Evolutionary conservation across 2,113 vertebrate genomes (phyloP).

Genomic region (Campylorhamphus procurvoides): DNA sequence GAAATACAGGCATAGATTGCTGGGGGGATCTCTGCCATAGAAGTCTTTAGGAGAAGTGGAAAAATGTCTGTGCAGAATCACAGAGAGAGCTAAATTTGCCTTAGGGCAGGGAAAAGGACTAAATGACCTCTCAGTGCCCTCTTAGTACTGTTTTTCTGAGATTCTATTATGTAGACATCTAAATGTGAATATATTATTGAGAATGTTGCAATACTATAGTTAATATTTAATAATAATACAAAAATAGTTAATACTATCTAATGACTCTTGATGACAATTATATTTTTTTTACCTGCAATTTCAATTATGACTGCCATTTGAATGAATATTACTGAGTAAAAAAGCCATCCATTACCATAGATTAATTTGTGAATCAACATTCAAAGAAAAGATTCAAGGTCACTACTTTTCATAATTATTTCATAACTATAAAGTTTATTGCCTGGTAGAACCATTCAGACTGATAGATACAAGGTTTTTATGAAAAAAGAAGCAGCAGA

Average conservation of each 20-base stretch:
- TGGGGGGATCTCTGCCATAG: background rate
- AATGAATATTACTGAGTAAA: background rate
- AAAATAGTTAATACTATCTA: background rate
- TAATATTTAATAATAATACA: background rate
- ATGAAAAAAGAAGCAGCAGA: background rate
- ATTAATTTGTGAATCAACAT: background rate
- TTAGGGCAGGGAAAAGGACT: background rate
- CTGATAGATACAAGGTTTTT: background rate
- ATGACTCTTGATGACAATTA: background rate
- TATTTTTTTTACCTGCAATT: background rate
- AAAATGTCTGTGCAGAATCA: background rate
- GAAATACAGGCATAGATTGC: background rate
- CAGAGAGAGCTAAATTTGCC: background rate
- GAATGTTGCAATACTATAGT: background rate
- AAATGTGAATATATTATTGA: constrained; percentile 7
- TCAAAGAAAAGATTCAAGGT: background rate
- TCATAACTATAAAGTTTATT: background rate
- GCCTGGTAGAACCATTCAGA: background rate
- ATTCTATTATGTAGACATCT: background rate
- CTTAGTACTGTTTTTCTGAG: background rate
- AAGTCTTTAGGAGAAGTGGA: background rate
- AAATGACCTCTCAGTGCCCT: background rate
- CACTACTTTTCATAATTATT: background rate
- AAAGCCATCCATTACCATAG: background rate
- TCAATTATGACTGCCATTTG: background rate